Evolutionary conservation across 1,140 invertebrate species (phyloP).

Genomic region (Babylonia areolata): DNA sequence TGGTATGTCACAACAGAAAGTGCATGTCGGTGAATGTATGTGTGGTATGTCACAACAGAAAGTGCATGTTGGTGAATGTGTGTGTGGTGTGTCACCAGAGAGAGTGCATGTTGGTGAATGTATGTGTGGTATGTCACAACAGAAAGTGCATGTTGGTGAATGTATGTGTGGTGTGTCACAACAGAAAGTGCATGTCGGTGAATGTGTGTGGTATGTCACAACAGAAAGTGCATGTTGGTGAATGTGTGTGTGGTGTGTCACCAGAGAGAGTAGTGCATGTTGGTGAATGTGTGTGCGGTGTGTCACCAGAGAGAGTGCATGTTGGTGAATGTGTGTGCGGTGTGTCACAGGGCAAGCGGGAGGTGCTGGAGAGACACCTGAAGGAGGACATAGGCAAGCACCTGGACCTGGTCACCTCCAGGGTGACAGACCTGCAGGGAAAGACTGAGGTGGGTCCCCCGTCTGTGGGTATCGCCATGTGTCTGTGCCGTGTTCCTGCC

Average conservation of each 20-base stretch:
- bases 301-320: not conserved
- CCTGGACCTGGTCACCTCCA: conserved; percentile 50
- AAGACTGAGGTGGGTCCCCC: conserved; percentile 41
- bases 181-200: conserved; percentile 38
- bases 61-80: too few species aligned
- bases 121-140: too few species aligned
- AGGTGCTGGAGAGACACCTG: conserved; percentile 49
- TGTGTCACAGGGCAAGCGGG: conserved; percentile 42
- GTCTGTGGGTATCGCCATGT: not conserved
- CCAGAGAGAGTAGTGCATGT: not conserved
- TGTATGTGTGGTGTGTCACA: conserved; percentile 40
- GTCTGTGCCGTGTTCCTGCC: not conserved
- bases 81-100: too few species aligned
- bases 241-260: too few species aligned
- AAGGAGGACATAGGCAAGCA: conserved; percentile 46
- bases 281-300: not conserved
- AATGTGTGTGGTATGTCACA: conserved; percentile 40
- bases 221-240: too few species aligned
- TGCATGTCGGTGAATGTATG: too few species aligned
- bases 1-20: too few species aligned
- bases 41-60: too few species aligned
- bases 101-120: too few species aligned
- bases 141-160: too few species aligned
- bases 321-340: not conserved
- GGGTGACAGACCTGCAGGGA: conserved; percentile 43